phyloP scores from a whole-genome alignment of 2,797 vertebrate genomes.

The Sebastes oblongus region DNA sequence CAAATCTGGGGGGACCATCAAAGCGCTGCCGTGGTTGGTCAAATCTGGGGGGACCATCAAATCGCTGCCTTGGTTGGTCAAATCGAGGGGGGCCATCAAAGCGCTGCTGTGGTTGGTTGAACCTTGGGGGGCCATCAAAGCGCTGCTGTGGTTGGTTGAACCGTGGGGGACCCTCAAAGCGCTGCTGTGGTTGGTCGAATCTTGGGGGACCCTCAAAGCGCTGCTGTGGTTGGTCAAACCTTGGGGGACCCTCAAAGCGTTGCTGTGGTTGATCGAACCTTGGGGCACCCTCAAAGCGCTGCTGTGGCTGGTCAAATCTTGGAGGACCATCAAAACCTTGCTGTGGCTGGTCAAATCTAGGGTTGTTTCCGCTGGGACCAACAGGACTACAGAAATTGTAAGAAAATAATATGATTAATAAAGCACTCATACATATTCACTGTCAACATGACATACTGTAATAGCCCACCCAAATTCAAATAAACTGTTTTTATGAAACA shows the following conservation, averaged over 20 bases:
- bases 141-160: constrained; percentile 64
- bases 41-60: constrained; percentile 81
- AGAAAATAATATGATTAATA: neutral
- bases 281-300: constrained; percentile 78
- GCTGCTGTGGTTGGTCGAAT: constrained; percentile 76
- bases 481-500: neutral
- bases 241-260: constrained; percentile 41
- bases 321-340: constrained; percentile 41
- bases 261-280: constrained; percentile 78
- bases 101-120: constrained; percentile 76
- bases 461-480: neutral
- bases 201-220: constrained; percentile 79
- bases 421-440: neutral
- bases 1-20: constrained; percentile 82
- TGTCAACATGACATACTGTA: neutral
- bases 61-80: constrained; percentile 78
- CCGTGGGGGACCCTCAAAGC: constrained; percentile 53
- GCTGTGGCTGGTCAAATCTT: constrained; percentile 62
- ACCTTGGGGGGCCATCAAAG: constrained; percentile 88
- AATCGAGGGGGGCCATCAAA: constrained; percentile 89
- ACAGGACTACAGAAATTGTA: neutral
- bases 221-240: constrained; percentile 66
- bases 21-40: constrained; percentile 79
- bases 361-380: constrained; percentile 27
- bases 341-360: constrained; percentile 71